Conservation (phyloP, 2,888 invertebrate species). For the Luperina testacea region DNA sequence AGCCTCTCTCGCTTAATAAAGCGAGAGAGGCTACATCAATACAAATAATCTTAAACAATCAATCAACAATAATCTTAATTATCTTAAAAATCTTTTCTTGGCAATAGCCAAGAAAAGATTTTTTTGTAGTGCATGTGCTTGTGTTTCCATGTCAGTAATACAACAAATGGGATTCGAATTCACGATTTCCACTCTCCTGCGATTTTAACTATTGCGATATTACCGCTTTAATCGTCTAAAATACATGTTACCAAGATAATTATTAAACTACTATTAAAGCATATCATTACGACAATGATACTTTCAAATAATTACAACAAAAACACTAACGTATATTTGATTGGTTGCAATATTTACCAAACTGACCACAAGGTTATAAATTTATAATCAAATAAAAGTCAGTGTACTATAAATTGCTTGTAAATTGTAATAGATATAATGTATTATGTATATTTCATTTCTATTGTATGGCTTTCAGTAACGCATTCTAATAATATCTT, state of each 20-base stretch:
- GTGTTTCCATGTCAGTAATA: neutral
- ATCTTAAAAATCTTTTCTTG: too few species aligned
- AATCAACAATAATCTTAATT: too few species aligned
- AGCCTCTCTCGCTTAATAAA: neutral
- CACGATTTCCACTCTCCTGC: neutral
- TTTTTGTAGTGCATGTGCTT: neutral
- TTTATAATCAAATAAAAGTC: conserved; percentile 40
- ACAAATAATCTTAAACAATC: too few species aligned
- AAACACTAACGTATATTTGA: conserved; percentile 24
- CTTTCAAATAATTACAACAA: conserved; percentile 38
- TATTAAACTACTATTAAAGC: neutral
- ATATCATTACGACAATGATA: neutral
- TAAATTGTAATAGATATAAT: conserved; percentile 26
- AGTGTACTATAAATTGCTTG: conserved; percentile 38
- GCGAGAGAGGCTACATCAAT: neutral
- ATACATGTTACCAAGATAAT: neutral
- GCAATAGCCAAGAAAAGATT: neutral
- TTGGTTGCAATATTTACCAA: conserved; percentile 50
- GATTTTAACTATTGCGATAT: neutral
- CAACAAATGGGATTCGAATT: neutral
- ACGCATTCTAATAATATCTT: conserved; percentile 7
- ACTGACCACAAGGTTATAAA: conserved; percentile 50
- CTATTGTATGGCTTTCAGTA: conserved; percentile 34
- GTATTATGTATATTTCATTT: conserved; percentile 41
- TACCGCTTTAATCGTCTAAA: neutral